Percentiles rank a stretch among this genome's conserved stretches.
Conservation (phyloP, 2,888 invertebrate genomes). For the Julus scandinavius region DNA sequence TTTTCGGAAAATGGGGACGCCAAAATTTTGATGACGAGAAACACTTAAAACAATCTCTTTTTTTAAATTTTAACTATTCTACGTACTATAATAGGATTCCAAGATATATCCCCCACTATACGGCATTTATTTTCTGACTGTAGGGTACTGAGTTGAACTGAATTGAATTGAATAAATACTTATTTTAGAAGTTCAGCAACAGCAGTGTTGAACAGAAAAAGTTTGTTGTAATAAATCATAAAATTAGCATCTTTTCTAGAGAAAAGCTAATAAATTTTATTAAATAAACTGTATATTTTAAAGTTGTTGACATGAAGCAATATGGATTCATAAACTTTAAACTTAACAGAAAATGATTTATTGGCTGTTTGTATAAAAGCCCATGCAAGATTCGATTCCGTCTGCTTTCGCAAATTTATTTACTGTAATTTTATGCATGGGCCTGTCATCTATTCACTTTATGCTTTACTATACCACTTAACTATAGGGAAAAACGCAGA, state of each 20-base stretch:
- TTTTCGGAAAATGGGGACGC: background rate
- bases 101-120: too few relatives aligned
- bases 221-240: background rate
- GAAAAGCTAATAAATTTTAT: background rate
- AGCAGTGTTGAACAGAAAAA: background rate
- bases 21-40: background rate
- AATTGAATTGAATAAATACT: too few relatives aligned
- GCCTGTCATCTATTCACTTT: background rate
- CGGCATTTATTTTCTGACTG: too few relatives aligned
- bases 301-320: background rate
- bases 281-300: background rate
- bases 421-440: conserved; percentile 1
- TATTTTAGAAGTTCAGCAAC: too few relatives aligned
- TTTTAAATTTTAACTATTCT: background rate
- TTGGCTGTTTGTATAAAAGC: background rate
- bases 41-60: background rate
- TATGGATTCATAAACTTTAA: background rate
- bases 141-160: too few relatives aligned
- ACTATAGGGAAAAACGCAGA: background rate
- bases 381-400: background rate
- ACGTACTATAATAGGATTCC: too few relatives aligned
- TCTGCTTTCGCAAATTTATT: conserved; percentile 5
- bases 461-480: background rate
- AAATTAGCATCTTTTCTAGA: background rate
- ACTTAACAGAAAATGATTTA: background rate